Evolutionary conservation across 2,797 vertebrate genomes (phyloP).

Genomic region (Sebastes cheni): DNA sequence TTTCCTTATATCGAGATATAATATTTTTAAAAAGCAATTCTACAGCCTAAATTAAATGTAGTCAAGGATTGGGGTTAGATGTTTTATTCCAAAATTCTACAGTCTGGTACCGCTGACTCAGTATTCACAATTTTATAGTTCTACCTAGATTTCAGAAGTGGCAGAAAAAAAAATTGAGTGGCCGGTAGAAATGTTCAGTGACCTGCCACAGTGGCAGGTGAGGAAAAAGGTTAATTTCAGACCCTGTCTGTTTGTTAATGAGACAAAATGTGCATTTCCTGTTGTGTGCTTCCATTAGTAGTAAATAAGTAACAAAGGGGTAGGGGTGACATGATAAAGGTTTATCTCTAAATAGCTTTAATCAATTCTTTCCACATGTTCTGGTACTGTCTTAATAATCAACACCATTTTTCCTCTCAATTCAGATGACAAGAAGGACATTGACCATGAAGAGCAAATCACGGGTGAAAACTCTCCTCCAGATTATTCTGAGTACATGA

Average conservation of each 20-base stretch:
- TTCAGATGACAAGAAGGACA: slow-evolving; percentile 98
- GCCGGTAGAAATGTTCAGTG: no score
- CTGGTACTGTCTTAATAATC: background rate
- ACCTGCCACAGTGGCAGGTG: no score
- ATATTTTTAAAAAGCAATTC: no score
- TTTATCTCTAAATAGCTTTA: background rate
- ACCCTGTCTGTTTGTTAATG: background rate
- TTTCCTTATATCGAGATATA: no score
- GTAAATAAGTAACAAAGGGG: background rate
- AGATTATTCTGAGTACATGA: slow-evolving; percentile 99
- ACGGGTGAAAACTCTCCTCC: slow-evolving; percentile 96
- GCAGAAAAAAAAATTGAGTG: no score
- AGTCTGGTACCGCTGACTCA: no score
- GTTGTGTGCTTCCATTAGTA: background rate
- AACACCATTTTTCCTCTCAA: background rate
- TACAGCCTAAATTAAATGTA: no score
- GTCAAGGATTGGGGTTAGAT: no score
- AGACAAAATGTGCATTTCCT: background rate
- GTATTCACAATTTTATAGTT: no score
- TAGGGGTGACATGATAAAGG: background rate
- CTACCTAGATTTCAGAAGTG: no score
- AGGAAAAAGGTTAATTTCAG: no score
- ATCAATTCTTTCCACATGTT: background rate
- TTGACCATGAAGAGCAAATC: slow-evolving; percentile 97
- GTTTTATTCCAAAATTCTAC: no score